phyloP scores from a whole-genome alignment of 2,797 vertebrate species.

The Sebastes steindachneri region DNA sequence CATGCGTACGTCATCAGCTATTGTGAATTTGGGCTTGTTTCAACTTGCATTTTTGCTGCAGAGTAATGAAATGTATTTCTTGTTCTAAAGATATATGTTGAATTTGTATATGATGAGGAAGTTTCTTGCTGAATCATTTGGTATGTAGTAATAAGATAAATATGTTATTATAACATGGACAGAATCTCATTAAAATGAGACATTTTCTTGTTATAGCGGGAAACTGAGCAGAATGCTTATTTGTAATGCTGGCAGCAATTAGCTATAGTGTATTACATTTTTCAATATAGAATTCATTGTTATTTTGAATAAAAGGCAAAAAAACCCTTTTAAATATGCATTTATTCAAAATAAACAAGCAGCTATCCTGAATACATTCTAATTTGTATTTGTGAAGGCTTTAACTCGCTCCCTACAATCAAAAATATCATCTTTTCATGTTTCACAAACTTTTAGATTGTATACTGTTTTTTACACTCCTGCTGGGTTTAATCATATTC shows the following conservation, averaged over 20 bases:
- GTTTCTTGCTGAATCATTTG: background rate
- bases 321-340: background rate
- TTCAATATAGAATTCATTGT: background rate
- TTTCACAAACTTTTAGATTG: constrained; percentile 12
- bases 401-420: constrained; percentile 47
- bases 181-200: background rate
- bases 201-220: background rate
- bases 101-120: background rate
- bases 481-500: constrained; percentile 66
- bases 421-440: constrained; percentile 30
- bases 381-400: background rate
- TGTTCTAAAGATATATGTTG: background rate
- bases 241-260: background rate
- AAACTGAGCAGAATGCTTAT: background rate
- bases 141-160: background rate
- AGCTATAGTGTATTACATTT: background rate
- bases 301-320: background rate
- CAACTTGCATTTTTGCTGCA: background rate
- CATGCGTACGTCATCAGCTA: background rate
- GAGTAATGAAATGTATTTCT: background rate
- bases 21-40: background rate
- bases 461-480: constrained; percentile 39
- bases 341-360: background rate
- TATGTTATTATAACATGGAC: background rate
- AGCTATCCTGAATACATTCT: background rate